A percentile compares a stretch with the other conserved stretches of the same genome.
phyloP scores from a whole-genome alignment of 30 jellyfish, hydroid and myxozoan genomes.

The Turritopsis dohrnii region DNA sequence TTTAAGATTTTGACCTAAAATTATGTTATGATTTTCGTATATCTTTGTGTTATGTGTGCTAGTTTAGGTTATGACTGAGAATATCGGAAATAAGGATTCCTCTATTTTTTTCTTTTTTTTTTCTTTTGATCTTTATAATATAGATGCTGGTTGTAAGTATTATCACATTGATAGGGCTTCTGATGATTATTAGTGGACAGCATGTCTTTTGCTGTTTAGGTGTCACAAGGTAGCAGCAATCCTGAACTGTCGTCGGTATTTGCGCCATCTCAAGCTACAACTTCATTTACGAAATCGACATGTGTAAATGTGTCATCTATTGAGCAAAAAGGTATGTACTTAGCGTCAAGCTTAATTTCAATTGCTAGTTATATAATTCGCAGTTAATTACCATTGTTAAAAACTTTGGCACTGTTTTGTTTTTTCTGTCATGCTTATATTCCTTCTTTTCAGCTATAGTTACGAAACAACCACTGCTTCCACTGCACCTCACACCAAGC shows the following conservation, averaged over 20 bases:
- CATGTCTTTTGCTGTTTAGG: not conserved
- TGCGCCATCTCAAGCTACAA: not conserved
- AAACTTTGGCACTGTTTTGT: not conserved
- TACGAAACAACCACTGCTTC: slow-evolving; percentile 3
- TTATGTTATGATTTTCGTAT: too few species aligned
- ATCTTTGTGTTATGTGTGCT: too few species aligned
- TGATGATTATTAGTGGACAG: too few species aligned
- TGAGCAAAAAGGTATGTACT: not conserved
- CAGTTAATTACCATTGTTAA: not conserved
- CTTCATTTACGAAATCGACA: not conserved
- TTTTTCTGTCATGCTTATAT: not conserved
- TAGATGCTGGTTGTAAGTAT: too few species aligned
- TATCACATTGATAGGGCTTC: too few species aligned
- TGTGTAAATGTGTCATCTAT: not conserved
- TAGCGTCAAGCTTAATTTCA: too few species aligned
- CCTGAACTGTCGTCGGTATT: too few species aligned
- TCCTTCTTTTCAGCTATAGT: not conserved
- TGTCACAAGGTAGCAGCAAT: not conserved
- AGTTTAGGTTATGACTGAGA: too few species aligned
- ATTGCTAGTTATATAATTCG: not conserved
- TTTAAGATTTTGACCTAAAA: too few species aligned
- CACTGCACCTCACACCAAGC: not conserved
- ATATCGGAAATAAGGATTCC: too few species aligned
- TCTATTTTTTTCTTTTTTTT: too few species aligned
- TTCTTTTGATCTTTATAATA: too few species aligned